phyloP scores from a whole-genome alignment of 2,113 vertebrate species.

The Gallinago jamesoni region DNA sequence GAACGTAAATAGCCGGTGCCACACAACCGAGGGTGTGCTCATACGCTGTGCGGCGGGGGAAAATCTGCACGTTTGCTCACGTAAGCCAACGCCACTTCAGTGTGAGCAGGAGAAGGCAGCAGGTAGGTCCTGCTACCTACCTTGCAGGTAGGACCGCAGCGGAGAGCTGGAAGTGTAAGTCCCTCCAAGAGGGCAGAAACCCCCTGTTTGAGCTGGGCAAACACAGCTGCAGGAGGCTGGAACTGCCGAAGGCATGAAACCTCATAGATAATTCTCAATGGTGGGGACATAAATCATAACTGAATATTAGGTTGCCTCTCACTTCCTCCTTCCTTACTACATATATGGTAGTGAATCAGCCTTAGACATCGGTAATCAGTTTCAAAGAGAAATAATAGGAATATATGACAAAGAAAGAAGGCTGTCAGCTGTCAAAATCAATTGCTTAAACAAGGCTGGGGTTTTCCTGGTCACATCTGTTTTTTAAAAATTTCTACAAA shows the following conservation, averaged over 20 bases:
- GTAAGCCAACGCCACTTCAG: background rate
- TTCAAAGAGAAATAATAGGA: background rate
- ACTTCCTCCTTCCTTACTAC: background rate
- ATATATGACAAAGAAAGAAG: background rate
- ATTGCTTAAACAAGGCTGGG: background rate
- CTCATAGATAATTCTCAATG: background rate
- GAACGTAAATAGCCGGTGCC: background rate
- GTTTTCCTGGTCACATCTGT: background rate
- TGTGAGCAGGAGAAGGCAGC: background rate
- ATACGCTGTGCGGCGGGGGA: rapidly evolving
- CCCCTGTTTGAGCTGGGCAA: background rate
- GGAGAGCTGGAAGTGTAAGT: background rate
- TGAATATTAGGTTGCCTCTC: background rate
- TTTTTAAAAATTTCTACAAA: background rate
- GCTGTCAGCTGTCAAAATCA: background rate
- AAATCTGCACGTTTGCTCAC: background rate
- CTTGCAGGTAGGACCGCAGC: background rate
- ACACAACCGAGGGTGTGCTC: background rate
- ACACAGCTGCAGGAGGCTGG: background rate
- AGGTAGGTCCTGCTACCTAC: too few species aligned
- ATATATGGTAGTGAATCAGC: background rate
- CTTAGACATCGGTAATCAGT: background rate
- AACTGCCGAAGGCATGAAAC: background rate
- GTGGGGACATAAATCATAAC: background rate
- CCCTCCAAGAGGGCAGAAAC: background rate